Conservation (phyloP, 2,113 vertebrate species). For the Sinocyclocheilus rhinocerous region DNA sequence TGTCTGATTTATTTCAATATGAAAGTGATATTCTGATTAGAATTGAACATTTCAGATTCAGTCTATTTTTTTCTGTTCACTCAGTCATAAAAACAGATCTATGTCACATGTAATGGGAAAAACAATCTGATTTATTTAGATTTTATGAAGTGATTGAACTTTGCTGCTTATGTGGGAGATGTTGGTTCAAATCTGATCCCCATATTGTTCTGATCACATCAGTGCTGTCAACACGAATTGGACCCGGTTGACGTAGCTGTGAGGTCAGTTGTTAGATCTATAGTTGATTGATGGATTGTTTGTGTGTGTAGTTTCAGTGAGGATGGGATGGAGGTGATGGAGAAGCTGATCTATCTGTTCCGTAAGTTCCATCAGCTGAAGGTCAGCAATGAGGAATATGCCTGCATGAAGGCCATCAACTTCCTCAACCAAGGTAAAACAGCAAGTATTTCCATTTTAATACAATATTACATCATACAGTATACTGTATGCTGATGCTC, state of each 20-base stretch:
- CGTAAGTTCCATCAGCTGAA: constrained; percentile 95
- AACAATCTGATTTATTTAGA: no score
- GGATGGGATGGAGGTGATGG: constrained; percentile 98
- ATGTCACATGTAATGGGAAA: no score
- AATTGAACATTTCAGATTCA: no score
- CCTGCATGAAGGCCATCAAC: constrained; percentile 99
- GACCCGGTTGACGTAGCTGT: not conserved
- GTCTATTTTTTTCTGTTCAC: no score
- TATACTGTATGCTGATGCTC: not conserved
- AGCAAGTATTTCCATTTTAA: not conserved
- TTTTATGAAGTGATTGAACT: no score
- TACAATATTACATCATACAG: not conserved
- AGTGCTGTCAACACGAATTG: not conserved
- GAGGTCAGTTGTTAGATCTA: not conserved
- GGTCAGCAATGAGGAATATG: constrained; percentile 97
- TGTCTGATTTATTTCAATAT: no score
- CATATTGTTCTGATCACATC: not conserved
- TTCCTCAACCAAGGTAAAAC: constrained; percentile 96
- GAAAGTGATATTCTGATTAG: no score
- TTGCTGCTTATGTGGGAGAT: no score
- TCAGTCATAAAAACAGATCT: no score
- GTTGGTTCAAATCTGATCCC: not conserved
- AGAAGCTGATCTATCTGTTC: constrained; percentile 95
- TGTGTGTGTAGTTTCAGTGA: constrained; percentile 85
- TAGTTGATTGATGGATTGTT: constrained; percentile 74